phyloP scores from a whole-genome alignment of 2,113 vertebrate species.

The Pangasianodon gigas region DNA sequence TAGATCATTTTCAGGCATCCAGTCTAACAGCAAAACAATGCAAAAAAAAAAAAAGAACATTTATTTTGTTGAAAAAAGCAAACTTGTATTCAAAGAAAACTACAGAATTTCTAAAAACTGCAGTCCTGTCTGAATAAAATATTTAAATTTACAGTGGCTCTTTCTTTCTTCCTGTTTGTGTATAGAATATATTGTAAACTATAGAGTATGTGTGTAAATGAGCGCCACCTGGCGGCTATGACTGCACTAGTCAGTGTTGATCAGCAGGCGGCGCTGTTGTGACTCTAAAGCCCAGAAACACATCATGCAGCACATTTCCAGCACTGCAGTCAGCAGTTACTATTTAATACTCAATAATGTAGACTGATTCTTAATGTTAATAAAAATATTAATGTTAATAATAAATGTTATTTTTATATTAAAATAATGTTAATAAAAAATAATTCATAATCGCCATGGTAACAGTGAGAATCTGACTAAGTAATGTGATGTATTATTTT shows the following conservation, averaged over 20 bases:
- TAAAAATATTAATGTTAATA: neutral
- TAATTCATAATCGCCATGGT: neutral
- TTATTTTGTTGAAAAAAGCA: conserved; percentile 70
- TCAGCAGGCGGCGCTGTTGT: conserved; percentile 12
- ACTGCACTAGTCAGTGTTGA: neutral
- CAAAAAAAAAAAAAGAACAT: conserved; percentile 70
- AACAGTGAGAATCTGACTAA: neutral
- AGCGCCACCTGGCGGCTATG: neutral
- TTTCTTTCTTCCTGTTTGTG: conserved; percentile 11
- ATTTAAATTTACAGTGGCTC: conserved; percentile 65
- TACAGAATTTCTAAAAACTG: conserved; percentile 64
- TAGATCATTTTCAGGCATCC: conserved; percentile 70
- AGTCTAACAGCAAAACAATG: conserved; percentile 66
- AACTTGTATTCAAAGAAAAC: conserved; percentile 60
- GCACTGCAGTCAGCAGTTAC: neutral
- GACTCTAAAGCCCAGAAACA: neutral
- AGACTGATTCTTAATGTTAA: neutral
- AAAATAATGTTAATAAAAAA: no score
- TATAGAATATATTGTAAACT: neutral
- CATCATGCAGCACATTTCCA: neutral
- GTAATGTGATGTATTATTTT: neutral
- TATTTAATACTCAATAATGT: neutral
- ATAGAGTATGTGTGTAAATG: neutral
- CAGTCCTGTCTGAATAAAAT: conserved; percentile 74
- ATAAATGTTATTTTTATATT: neutral